These are phyloP conservation scores for Spinus pinus DNA, from an alignment of 2,797 vertebrate genomes.

Conservation along the genomic window DNA sequence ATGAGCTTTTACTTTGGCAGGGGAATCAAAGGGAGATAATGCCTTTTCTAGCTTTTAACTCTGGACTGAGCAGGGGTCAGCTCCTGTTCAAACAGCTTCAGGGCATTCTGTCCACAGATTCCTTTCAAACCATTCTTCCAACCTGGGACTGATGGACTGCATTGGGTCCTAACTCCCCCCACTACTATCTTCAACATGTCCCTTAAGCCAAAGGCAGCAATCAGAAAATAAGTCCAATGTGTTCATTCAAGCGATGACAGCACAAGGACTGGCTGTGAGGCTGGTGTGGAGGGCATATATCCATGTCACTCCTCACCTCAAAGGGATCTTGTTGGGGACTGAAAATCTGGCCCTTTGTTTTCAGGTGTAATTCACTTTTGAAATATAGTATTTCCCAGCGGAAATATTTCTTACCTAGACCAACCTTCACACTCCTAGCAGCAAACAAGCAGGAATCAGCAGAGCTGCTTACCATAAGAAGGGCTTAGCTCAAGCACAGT, in stretches of 20 bases:
- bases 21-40: slow-evolving; percentile 7
- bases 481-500: neutral
- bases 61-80: neutral
- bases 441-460: neutral
- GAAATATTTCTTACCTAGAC: neutral
- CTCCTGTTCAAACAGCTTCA: neutral
- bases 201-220: neutral
- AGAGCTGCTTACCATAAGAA: neutral
- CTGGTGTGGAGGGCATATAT: neutral
- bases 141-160: neutral
- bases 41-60: slow-evolving; percentile 13
- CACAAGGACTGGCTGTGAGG: neutral
- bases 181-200: neutral
- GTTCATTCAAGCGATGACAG: neutral
- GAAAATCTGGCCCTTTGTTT: neutral
- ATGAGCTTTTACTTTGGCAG: neutral
- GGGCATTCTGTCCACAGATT: neutral
- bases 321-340: neutral
- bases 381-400: neutral
- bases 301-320: neutral
- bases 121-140: neutral
- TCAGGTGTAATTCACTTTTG: neutral
- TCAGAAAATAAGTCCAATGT: neutral
- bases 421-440: neutral
- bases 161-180: neutral